Conservation (phyloP, 1,140 invertebrate species). For the Eufriesea mexicana region DNA sequence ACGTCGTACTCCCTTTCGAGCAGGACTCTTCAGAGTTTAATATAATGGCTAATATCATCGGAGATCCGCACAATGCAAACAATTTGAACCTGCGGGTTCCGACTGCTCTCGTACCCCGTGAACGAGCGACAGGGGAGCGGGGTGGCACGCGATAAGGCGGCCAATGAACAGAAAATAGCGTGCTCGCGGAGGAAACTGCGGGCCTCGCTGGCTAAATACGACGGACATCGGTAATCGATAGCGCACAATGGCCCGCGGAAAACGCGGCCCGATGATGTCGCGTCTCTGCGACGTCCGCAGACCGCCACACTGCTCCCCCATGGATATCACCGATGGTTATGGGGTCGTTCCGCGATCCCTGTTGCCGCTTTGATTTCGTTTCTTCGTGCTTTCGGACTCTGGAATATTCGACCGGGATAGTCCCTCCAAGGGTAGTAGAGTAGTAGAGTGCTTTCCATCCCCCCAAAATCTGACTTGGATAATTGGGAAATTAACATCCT, state of each 20-base stretch:
- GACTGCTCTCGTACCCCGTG: background rate
- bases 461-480: too few species aligned
- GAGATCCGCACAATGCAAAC: constrained; percentile 75
- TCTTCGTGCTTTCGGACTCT: too few species aligned
- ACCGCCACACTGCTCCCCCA: background rate
- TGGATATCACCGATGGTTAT: constrained; percentile 3
- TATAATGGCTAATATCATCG: constrained; percentile 75
- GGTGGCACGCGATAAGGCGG: constrained; percentile 62
- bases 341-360: background rate
- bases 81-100: constrained; percentile 67
- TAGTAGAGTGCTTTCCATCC: too few species aligned
- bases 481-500: too few species aligned
- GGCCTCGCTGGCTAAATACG: constrained; percentile 64
- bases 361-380: background rate
- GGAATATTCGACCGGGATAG: too few species aligned
- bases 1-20: constrained; percentile 51
- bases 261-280: constrained; percentile 45
- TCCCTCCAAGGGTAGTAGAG: too few species aligned
- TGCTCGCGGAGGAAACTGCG: constrained; percentile 58
- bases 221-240: constrained; percentile 71
- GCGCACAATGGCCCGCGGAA: constrained; percentile 63
- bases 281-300: constrained; percentile 20
- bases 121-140: constrained; percentile 13
- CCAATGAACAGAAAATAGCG: constrained; percentile 70
- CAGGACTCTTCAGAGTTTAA: constrained; percentile 72